phyloP scores from a whole-genome alignment of 2,797 vertebrate species.

The Nannoperca australis region DNA sequence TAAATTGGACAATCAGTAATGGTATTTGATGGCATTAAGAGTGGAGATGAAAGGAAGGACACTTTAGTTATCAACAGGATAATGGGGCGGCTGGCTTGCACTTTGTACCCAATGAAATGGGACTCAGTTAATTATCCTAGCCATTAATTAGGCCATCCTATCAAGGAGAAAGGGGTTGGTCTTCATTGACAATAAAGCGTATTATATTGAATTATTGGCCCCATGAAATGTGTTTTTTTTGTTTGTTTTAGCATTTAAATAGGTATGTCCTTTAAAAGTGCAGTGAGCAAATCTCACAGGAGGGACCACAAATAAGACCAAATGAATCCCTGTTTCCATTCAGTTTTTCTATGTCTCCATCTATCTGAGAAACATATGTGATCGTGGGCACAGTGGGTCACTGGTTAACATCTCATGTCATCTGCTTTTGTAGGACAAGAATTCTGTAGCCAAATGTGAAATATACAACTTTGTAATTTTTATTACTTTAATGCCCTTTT shows the following conservation, averaged over 20 bases:
- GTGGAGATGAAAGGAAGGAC: conserved; percentile 83
- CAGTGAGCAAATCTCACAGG: background rate
- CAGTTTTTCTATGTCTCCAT: background rate
- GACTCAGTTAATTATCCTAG: conserved; percentile 79
- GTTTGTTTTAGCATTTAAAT: conserved; percentile 45
- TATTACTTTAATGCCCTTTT: background rate
- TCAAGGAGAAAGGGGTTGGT: conserved; percentile 76
- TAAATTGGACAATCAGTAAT: conserved; percentile 85
- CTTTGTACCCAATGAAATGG: conserved; percentile 79
- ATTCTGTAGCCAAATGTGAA: background rate
- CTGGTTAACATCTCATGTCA: background rate
- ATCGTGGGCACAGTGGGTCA: background rate
- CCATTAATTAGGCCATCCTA: conserved; percentile 81
- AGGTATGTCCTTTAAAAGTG: conserved; percentile 10
- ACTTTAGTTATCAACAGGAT: conserved; percentile 80
- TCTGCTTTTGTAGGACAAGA: background rate
- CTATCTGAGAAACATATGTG: background rate
- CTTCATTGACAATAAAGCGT: conserved; percentile 58
- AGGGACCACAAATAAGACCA: conserved; percentile 23
- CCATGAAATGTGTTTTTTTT: conserved; percentile 36
- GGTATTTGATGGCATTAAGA: conserved; percentile 83
- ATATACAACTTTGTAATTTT: background rate
- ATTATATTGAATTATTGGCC: conserved; percentile 57
- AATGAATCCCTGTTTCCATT: background rate
- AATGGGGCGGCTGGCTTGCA: conserved; percentile 79